Evolutionary conservation across 2,888 invertebrate species (phyloP).

Genomic region (Agrilus mali): DNA sequence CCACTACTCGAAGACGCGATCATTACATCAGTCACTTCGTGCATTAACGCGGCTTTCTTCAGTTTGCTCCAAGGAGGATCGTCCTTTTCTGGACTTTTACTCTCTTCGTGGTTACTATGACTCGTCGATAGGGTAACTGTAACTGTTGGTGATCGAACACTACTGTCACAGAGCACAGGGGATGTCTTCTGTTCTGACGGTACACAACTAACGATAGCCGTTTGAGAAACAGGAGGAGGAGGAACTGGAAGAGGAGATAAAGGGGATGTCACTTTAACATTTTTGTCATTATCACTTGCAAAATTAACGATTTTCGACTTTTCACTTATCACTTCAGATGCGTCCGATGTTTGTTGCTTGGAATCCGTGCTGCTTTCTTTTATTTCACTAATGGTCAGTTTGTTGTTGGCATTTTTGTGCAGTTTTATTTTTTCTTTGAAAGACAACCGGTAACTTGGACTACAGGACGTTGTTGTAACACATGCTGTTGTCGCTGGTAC

Average conservation of each 20-base stretch:
- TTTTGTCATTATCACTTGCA: conserved; percentile 24
- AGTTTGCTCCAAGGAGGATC: conserved; percentile 60
- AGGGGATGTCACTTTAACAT: background rate
- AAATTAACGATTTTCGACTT: conserved; percentile 14
- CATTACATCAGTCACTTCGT: conserved; percentile 26
- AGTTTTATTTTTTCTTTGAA: conserved; percentile 24
- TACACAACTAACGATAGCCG: too few relatives aligned
- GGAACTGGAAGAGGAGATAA: too few relatives aligned
- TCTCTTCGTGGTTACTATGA: too few relatives aligned
- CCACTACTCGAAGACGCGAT: conserved; percentile 10
- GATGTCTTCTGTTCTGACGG: too few relatives aligned
- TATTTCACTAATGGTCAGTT: conserved; percentile 18
- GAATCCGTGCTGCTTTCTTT: conserved; percentile 15
- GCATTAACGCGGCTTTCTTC: conserved; percentile 57
- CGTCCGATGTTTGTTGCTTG: conserved; percentile 15
- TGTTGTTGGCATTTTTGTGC: conserved; percentile 22
- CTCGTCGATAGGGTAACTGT: background rate
- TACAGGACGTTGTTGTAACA: conserved; percentile 10
- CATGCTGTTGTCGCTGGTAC: background rate
- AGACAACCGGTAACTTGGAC: conserved; percentile 14
- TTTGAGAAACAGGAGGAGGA: too few relatives aligned
- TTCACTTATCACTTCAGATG: conserved; percentile 24
- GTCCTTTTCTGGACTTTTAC: conserved; percentile 20
- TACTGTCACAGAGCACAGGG: too few relatives aligned
- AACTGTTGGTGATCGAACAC: too few relatives aligned